Base-by-base conservation (phyloP, 2,113 vertebrate genomes). In the Dissostichus mawsoni region DNA sequence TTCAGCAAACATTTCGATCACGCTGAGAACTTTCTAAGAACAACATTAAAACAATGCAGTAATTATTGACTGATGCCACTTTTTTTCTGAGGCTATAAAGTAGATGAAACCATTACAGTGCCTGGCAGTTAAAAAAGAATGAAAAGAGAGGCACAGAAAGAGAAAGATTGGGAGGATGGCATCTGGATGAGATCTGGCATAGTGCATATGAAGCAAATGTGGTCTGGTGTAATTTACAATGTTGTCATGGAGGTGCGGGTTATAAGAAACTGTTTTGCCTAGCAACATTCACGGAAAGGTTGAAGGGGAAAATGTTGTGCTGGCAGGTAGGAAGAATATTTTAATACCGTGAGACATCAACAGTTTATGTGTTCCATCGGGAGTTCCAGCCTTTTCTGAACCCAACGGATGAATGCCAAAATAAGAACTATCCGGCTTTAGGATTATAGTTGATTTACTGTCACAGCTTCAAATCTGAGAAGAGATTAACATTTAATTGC, bases 151-250 rank as follows among this genome's bases (percentile, higher is more conserved):
- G 67, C 55, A 55, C 53, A 51, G 71, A 56, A 5, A 59, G 64
- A 76, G 76, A 68, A 74, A 51, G 64, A 80, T 70, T 82, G 66
- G 55, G 69, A 74, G 85, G 75, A 80, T 78, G 83, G 76, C 86
- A 92, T 92, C 90, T 93, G 93, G 91, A 92, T 80, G 74, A 90
- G 89, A 87, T 90, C 75, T 88, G 84, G 83, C 88, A 79, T 25
- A 20, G 58, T 59, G 57, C 63, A 81, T 50, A 78, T 63, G 83
- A 72, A 90, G 81, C 90, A 94, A 92, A 92, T 93, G 87, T 90
- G 92, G 84, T 88, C 89, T 63, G 67, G 66, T 86, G 84, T 93
- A 92, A 94, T 94, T 95, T 94, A 95, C 90, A 79, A 78, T 87
- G 92, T 92, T 93, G 90, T 91, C 90, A 90, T 84, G 84, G 82